phyloP scores from a whole-genome alignment of 2,888 invertebrate species.

The Gastracanthus pulcherrimus region DNA sequence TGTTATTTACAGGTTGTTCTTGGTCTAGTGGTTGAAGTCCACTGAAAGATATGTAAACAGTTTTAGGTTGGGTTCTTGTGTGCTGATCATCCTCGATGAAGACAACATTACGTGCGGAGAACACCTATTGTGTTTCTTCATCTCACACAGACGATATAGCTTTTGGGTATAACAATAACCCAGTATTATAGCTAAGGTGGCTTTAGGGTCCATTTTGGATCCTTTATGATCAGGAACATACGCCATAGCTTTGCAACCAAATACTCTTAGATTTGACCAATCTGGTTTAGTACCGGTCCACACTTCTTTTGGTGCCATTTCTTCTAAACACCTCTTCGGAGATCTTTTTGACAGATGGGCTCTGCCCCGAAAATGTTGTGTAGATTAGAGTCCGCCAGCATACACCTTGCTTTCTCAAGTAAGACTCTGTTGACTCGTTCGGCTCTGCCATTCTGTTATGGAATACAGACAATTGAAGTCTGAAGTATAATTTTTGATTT shows the following conservation, averaged over 20 bases:
- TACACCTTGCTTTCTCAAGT: not conserved
- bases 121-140: not conserved
- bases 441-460: conserved; percentile 9
- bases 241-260: not conserved
- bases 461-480: not conserved
- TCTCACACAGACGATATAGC: not conserved
- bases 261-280: not conserved
- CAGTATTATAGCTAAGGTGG: not conserved
- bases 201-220: not conserved
- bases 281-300: not conserved
- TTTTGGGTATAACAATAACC: not conserved
- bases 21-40: no score
- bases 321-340: not conserved
- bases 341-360: not conserved
- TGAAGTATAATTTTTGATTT: not conserved
- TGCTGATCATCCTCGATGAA: not conserved
- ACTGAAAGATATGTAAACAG: no score
- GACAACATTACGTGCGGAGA: not conserved
- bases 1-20: no score
- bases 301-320: not conserved
- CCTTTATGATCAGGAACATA: not conserved
- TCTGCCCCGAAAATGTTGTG: not conserved
- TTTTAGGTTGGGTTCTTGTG: no score
- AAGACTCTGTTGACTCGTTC: not conserved
- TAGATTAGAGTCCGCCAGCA: not conserved